Conservation (phyloP, 2,113 vertebrate genomes). For the Rostratula benghalensis region DNA sequence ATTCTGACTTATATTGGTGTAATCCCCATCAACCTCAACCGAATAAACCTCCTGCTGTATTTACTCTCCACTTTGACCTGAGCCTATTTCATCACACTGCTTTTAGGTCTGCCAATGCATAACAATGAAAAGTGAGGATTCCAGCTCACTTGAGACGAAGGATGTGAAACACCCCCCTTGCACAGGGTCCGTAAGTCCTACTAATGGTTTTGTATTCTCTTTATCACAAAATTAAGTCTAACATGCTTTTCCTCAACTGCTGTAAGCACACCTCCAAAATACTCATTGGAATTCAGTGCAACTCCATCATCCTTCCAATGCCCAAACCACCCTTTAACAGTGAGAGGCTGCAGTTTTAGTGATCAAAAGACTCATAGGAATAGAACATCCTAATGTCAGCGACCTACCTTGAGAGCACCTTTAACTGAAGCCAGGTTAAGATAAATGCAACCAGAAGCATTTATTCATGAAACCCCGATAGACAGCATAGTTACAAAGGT, state of each 20-base stretch:
- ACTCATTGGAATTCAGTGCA: neutral
- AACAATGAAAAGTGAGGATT: neutral
- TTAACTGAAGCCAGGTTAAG: neutral
- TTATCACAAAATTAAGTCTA: neutral
- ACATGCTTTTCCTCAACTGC: neutral
- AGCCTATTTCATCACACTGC: neutral
- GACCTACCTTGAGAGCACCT: neutral
- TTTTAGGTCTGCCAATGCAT: neutral
- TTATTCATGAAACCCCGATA: neutral
- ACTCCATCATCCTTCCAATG: neutral
- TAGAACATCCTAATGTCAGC: neutral
- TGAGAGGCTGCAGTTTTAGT: neutral
- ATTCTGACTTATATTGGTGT: neutral
- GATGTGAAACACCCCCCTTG: neutral
- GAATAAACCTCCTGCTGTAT: neutral
- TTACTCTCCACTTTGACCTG: neutral
- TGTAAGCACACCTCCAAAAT: neutral
- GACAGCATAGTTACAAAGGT: neutral
- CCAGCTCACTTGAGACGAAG: neutral
- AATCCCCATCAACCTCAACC: neutral
- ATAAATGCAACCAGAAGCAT: neutral
- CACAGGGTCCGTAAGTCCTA: accelerated
- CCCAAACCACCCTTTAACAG: neutral
- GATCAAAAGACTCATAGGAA: neutral
- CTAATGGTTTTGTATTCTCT: neutral